Conservation (phyloP, 30 jellyfish, hydroid and myxozoan species). For the Catostylus mosaicus region DNA sequence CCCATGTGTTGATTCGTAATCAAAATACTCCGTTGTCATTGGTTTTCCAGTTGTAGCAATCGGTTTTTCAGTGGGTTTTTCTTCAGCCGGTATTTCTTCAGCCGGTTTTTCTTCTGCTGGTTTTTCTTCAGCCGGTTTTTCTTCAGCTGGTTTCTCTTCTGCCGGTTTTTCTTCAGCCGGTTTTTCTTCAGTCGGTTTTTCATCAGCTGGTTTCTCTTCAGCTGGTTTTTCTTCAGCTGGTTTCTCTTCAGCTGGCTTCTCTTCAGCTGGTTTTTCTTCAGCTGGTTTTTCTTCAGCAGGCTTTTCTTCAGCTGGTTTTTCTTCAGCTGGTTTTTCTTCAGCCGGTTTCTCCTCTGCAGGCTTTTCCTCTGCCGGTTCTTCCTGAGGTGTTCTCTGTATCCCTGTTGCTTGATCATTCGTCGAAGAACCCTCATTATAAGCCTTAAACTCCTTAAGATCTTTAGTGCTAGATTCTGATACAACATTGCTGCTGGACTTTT, state of each 20-base stretch:
- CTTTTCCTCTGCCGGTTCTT: conserved; percentile 33
- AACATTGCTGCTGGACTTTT: conserved; percentile 4
- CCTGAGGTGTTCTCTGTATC: conserved; percentile 42
- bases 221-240: conserved; percentile 34
- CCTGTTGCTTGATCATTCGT: conserved; percentile 15
- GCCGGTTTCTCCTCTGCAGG: conserved; percentile 19
- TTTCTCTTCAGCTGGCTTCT: conserved; percentile 22
- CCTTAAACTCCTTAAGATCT: not conserved
- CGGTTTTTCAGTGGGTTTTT: not conserved
- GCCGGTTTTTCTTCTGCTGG: conserved; percentile 35
- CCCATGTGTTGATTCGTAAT: not conserved
- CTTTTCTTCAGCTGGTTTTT: conserved; percentile 29
- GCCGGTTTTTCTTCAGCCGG: conserved; percentile 23
- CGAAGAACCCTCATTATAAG: conserved; percentile 4
- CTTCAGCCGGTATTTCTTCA: conserved; percentile 15
- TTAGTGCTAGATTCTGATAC: conserved; percentile 37
- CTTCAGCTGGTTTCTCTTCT: conserved; percentile 31
- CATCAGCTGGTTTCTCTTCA: conserved; percentile 19
- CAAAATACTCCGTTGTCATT: conserved; percentile 1
- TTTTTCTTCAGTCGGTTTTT: conserved; percentile 1
- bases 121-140: conserved; percentile 6
- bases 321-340: conserved; percentile 30
- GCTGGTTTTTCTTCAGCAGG: conserved; percentile 40
- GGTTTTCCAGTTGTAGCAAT: not conserved
- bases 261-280: conserved; percentile 38